phyloP scores from a whole-genome alignment of 1,140 invertebrate species.

The Magallana angulata region DNA sequence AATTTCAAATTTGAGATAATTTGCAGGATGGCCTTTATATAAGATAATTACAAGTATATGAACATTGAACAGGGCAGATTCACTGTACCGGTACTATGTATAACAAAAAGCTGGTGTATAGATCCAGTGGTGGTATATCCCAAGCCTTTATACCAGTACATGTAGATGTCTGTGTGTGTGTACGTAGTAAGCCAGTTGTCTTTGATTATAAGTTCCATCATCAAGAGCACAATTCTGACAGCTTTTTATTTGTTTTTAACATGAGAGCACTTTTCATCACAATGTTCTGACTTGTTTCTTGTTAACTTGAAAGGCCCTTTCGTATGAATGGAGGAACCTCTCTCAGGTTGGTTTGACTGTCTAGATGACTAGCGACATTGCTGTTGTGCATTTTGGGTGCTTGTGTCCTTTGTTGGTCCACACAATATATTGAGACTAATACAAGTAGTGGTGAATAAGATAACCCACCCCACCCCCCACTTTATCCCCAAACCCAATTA shows the following conservation, averaged over 20 bases:
- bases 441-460: too few species aligned
- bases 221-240: neutral
- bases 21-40: too few species aligned
- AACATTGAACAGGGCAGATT: too few species aligned
- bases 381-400: slow-evolving; percentile 47
- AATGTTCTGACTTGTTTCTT: slow-evolving; percentile 40
- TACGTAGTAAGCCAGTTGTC: neutral
- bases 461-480: too few species aligned
- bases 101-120: too few species aligned
- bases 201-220: neutral
- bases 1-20: too few species aligned
- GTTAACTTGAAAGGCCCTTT: slow-evolving; percentile 33
- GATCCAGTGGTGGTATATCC: too few species aligned
- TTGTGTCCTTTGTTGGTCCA: slow-evolving; percentile 40
- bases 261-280: slow-evolving; percentile 1
- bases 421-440: neutral
- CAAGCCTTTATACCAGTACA: too few species aligned
- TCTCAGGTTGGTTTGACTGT: slow-evolving; percentile 18
- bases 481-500: too few species aligned
- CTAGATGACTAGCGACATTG: neutral
- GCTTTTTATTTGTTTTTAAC: slow-evolving; percentile 2
- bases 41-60: too few species aligned
- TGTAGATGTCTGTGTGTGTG: neutral
- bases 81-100: too few species aligned
- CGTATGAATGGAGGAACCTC: slow-evolving; percentile 34